Percentiles rank a stretch among this genome's conserved stretches.
Evolutionary conservation across 1,140 invertebrate species (phyloP).

Genomic region (Pomacea maculata): DNA sequence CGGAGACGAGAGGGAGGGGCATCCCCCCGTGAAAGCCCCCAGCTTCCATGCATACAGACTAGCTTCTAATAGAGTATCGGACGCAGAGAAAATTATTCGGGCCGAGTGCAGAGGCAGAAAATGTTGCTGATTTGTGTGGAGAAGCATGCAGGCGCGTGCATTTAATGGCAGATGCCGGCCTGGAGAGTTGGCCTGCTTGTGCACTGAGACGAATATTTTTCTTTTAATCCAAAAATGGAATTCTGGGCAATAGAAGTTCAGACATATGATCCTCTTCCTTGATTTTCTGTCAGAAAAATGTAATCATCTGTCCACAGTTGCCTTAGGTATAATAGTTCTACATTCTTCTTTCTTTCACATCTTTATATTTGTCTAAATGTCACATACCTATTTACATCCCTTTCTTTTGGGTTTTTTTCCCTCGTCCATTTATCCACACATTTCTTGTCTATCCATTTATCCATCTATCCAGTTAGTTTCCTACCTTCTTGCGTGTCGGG

Average conservation of each 20-base stretch:
- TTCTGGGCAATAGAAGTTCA: too few relatives aligned
- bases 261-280: too few relatives aligned
- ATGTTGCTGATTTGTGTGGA: neutral
- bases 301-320: too few relatives aligned
- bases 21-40: too few relatives aligned
- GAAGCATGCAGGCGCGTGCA: neutral
- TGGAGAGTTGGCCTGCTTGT: neutral
- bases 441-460: neutral
- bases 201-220: neutral
- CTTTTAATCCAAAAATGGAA: too few relatives aligned
- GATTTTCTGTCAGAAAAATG: too few relatives aligned
- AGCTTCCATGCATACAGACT: neutral
- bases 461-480: neutral
- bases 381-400: neutral
- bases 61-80: neutral
- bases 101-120: neutral
- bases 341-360: neutral
- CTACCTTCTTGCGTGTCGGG: too few relatives aligned
- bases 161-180: neutral
- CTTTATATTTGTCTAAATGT: neutral
- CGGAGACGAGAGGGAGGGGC: too few relatives aligned
- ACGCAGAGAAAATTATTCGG: neutral
- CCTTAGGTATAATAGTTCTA: neutral
- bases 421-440: neutral
- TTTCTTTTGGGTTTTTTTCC: neutral